Base-by-base conservation (phyloP, 2,888 invertebrate species). In the Cantharis flavilabris region DNA sequence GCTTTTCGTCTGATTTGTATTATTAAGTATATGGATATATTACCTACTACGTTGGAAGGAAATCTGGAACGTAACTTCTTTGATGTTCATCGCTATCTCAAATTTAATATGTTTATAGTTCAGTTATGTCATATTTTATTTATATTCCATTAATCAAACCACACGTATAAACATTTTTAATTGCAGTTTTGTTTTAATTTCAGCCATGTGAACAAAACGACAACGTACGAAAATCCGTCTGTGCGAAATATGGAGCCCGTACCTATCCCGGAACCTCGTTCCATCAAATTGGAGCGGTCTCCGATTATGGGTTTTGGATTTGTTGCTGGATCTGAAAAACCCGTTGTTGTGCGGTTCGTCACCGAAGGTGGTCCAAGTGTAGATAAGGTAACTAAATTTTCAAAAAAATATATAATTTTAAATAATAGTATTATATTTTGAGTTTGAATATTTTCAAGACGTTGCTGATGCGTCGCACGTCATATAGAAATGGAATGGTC, bases 261-360 rank as follows among this genome's bases (percentile, higher is more conserved):
- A 73, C 94, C 94, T 9, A 84, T 84, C 0, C 96, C 97, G 0
- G 93, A 94, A 78, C 96, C 97, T 0, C 89, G 97, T 11, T 91
- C 93, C 72, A 94, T 96, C 76, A 91, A 92, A 80, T 90, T 97
- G 80, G 91, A 92, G 81, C 89, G 97, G 65, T 94, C 96, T 83
- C 90, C 94, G 0, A 93, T 95, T 74, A 91, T 96, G 79, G 97
- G 97, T 0, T 98, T 97, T 87, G 98, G 98, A 2, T 98, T 98
- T 88, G 97, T 98, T n/a, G 97, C 97, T 0, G 97, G 98, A 13
- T 96, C 96, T 62, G 97, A 98, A 88, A 93, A 94, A 84, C 98
- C 98, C 0, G 97, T 97, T 70, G 94, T 97, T 76, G 97, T 98
- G 23, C 92, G 98, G 79, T 96, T 95, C 86, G 95, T 96, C 14